Evolutionary conservation across 2,888 invertebrate species (phyloP).

Genomic region (Beris morrisii): DNA sequence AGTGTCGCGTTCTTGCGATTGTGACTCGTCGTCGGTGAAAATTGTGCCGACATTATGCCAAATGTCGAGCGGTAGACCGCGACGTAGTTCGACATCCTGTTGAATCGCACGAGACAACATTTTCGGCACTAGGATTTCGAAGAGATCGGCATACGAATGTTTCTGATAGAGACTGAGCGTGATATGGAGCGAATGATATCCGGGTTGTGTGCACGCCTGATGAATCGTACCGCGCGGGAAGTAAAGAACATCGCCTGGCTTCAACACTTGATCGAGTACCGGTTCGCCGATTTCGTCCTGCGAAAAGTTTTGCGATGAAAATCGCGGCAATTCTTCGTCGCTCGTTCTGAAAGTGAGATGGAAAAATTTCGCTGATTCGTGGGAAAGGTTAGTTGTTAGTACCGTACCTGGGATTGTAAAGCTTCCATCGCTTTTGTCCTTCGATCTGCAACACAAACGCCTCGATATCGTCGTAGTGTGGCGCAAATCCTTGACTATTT

Average conservation of each 20-base stretch:
- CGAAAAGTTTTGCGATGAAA: slow-evolving; percentile 78
- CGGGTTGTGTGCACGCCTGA: slow-evolving; percentile 77
- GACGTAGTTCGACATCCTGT: slow-evolving; percentile 70
- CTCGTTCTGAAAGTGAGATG: slow-evolving; percentile 45
- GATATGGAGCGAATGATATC: slow-evolving; percentile 88
- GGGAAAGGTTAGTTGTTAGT: not conserved
- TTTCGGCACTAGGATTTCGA: slow-evolving; percentile 76
- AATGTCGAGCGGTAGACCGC: slow-evolving; percentile 79
- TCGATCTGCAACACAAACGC: slow-evolving; percentile 96
- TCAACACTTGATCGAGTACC: slow-evolving; percentile 74
- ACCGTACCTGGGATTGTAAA: slow-evolving; percentile 73
- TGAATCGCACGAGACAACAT: slow-evolving; percentile 74
- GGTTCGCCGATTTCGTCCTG: slow-evolving; percentile 77
- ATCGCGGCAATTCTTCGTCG: slow-evolving; percentile 73
- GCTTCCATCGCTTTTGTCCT: slow-evolving; percentile 91
- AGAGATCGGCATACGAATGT: slow-evolving; percentile 85
- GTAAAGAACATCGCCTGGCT: slow-evolving; percentile 89
- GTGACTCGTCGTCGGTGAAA: slow-evolving; percentile 58
- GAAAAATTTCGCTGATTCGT: not conserved
- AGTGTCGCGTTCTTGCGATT: slow-evolving; percentile 55
- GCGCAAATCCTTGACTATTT: slow-evolving; percentile 96
- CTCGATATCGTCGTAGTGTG: slow-evolving; percentile 98
- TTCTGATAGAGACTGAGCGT: slow-evolving; percentile 92
- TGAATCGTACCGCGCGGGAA: slow-evolving; percentile 89
- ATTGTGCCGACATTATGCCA: slow-evolving; percentile 74